Percentiles rank a stretch among this genome's conserved stretches.
phyloP scores from a whole-genome alignment of 2,797 vertebrate genomes.

The Telmatherina bonti region DNA sequence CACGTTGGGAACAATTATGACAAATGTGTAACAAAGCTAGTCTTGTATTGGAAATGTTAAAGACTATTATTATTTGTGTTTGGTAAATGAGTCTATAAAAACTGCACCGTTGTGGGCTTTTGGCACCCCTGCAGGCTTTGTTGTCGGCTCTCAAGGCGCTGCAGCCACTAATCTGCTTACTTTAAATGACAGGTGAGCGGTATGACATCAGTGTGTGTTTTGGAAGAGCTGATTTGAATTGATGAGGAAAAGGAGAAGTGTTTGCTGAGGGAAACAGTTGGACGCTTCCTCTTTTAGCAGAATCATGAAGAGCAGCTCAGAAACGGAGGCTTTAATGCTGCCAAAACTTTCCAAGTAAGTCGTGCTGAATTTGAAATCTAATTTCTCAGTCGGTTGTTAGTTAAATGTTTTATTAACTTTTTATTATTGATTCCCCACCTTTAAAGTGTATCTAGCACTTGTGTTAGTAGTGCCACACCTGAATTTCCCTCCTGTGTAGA shows the following conservation, averaged over 20 bases:
- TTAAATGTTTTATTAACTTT: not conserved
- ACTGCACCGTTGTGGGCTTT: not conserved
- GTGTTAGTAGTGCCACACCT: too few species aligned
- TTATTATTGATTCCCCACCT: too few species aligned
- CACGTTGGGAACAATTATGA: too few species aligned
- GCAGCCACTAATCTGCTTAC: constrained; percentile 29
- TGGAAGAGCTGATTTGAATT: constrained; percentile 59
- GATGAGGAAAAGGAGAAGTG: constrained; percentile 45
- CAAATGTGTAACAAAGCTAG: too few species aligned
- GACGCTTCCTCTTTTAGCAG: constrained; percentile 51
- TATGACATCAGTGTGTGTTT: constrained; percentile 30
- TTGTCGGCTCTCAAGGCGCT: too few species aligned
- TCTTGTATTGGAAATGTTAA: not conserved
- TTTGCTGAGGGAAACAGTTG: constrained; percentile 22
- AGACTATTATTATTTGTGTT: too few species aligned
- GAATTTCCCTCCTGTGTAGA: too few species aligned
- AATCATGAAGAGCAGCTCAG: constrained; percentile 24
- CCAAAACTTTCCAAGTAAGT: not conserved
- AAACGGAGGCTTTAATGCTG: constrained; percentile 13
- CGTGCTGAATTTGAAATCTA: not conserved
- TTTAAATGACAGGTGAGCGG: constrained; percentile 36
- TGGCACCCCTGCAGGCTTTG: not conserved
- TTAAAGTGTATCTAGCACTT: too few species aligned
- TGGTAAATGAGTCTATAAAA: not conserved
- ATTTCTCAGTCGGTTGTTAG: not conserved